Conservation (phyloP, 2,113 vertebrate genomes). For the Chascanopsetta lugubris region DNA sequence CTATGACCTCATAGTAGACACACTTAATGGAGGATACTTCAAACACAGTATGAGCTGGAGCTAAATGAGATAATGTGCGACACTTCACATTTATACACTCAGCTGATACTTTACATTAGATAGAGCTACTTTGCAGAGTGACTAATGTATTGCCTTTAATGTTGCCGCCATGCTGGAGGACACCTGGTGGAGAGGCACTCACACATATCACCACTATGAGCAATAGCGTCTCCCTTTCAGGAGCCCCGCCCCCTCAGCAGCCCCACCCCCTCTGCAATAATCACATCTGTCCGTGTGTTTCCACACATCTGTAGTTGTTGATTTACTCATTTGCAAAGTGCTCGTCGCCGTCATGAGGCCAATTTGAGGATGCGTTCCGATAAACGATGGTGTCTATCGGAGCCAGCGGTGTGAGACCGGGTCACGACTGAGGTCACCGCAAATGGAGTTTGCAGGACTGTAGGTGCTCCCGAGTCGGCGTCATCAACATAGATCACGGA, state of each 20-base stretch:
- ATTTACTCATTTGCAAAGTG: conserved; percentile 48
- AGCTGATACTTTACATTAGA: conserved; percentile 9
- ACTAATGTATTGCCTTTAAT: background rate
- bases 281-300: conserved; percentile 60
- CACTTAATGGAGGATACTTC: background rate
- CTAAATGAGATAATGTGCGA: conserved; percentile 23
- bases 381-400: conserved; percentile 47
- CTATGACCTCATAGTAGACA: conserved; percentile 1
- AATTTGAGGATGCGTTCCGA: conserved; percentile 51
- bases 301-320: conserved; percentile 53
- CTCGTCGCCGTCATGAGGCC: conserved; percentile 50
- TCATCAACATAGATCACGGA: conserved; percentile 68
- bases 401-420: conserved; percentile 56
- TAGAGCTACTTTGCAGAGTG: too few species aligned
- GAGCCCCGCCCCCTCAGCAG: conserved; percentile 42
- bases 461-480: conserved; percentile 51
- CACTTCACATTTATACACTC: conserved; percentile 19
- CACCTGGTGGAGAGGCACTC: too few species aligned
- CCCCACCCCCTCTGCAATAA: conserved; percentile 40
- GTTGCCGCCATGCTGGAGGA: conserved; percentile 14
- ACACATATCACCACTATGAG: too few species aligned
- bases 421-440: conserved; percentile 71
- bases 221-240: too few species aligned
- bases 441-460: conserved; percentile 62
- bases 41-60: too few species aligned